A percentile compares a stretch with the other conserved stretches of the same genome.
phyloP scores from a whole-genome alignment of 1,140 invertebrate species.

The Ctenoplectra terminalis region DNA sequence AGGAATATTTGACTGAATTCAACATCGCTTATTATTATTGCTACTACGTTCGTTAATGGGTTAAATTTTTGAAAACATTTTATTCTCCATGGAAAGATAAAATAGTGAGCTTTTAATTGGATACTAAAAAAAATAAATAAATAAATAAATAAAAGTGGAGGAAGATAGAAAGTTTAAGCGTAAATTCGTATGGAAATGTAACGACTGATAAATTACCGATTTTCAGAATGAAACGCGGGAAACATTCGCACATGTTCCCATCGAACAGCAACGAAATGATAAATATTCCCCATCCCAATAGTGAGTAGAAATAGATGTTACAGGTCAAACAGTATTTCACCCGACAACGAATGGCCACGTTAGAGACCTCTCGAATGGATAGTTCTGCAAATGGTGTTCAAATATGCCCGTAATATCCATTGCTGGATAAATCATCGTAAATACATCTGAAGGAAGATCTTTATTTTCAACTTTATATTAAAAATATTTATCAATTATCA shows the following conservation, averaged over 20 bases:
- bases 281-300: constrained; percentile 4
- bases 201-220: constrained; percentile 9
- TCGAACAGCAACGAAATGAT: constrained; percentile 15
- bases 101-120: not conserved
- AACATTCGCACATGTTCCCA: not conserved
- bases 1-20: constrained; percentile 11
- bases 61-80: not conserved
- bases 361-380: constrained; percentile 30
- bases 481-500: too few species aligned
- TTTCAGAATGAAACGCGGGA: not conserved
- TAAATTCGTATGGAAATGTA: not conserved
- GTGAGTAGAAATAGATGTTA: constrained; percentile 17
- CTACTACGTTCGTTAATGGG: not conserved
- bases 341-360: constrained; percentile 34
- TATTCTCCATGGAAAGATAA: too few species aligned
- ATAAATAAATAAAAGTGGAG: not conserved
- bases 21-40: not conserved
- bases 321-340: constrained; percentile 13
- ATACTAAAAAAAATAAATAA: not conserved
- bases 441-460: not conserved
- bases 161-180: not conserved
- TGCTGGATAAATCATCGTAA: not conserved
- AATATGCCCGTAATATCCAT: constrained; percentile 37
- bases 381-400: constrained; percentile 41
- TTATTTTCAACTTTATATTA: not conserved